These are phyloP conservation scores for Accipiter cooperii DNA, from an alignment of 2,113 vertebrate genomes.

Conservation along the genomic window DNA sequence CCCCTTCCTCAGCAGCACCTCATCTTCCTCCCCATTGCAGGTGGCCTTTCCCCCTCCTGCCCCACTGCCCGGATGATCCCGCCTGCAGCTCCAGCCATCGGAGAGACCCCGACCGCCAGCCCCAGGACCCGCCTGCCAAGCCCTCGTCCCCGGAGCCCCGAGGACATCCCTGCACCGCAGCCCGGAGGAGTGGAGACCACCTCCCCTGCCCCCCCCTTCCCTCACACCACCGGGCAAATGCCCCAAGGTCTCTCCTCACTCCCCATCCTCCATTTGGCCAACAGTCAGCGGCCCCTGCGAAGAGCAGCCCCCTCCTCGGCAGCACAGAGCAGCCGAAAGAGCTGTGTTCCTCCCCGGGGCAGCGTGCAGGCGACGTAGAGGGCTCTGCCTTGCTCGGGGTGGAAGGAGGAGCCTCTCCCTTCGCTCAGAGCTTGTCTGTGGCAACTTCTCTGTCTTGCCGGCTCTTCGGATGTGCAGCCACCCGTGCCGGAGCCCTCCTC, in stretches of 20 bases:
- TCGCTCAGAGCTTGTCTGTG: not conserved
- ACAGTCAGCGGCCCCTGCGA: not conserved
- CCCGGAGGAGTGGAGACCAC: not conserved
- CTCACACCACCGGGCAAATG: not conserved
- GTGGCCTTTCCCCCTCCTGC: slow-evolving; percentile 23
- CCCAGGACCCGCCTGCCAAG: not conserved
- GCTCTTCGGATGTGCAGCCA: not conserved
- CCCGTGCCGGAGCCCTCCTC: not conserved
- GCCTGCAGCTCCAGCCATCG: not conserved
- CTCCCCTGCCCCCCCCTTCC: fast-evolving
- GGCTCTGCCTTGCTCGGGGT: not conserved
- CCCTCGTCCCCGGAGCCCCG: not conserved
- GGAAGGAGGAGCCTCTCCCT: not conserved
- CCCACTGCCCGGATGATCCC: not conserved
- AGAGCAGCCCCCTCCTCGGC: not conserved
- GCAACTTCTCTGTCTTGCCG: not conserved
- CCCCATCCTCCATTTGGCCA: not conserved
- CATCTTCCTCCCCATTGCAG: not conserved
- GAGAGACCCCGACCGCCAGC: not conserved
- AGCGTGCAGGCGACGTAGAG: not conserved
- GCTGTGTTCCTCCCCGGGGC: not conserved
- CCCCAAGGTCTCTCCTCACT: not conserved
- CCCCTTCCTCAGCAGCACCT: not conserved
- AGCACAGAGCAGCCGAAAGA: not conserved
- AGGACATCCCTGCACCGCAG: not conserved